A percentile compares a stretch with the other conserved stretches of the same genome.
Conservation (phyloP, 2,797 vertebrate genomes). For the Galago senegalensis region DNA sequence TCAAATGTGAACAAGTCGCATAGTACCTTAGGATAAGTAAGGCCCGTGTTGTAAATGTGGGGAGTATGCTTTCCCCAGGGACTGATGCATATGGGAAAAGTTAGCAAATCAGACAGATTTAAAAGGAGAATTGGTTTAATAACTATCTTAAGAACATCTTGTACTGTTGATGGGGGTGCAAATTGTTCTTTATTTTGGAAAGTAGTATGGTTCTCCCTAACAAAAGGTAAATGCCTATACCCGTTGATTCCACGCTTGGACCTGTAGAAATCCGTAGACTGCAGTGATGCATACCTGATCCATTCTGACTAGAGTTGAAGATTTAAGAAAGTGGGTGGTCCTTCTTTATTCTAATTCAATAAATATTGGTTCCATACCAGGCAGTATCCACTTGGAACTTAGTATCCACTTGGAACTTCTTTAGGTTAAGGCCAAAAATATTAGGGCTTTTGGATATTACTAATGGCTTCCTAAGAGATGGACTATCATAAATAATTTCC, state of each 20-base stretch:
- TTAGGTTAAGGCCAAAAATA: background rate
- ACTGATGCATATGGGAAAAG: background rate
- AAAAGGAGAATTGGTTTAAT: background rate
- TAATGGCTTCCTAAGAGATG: background rate
- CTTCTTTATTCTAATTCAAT: background rate
- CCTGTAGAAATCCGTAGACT: background rate
- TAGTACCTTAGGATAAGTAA: background rate
- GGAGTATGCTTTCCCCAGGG: background rate
- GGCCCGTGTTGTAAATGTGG: background rate
- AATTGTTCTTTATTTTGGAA: slow-evolving; percentile 17
- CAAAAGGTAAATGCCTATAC: background rate
- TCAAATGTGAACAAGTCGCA: background rate
- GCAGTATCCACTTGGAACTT: too few species aligned
- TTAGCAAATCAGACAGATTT: slow-evolving; percentile 37
- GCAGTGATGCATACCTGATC: background rate
- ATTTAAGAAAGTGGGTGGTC: slow-evolving; percentile 8
- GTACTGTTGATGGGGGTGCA: background rate
- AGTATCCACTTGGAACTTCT: too few species aligned
- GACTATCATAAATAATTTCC: background rate
- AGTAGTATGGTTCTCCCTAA: background rate
- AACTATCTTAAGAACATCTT: background rate
- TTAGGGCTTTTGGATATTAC: background rate
- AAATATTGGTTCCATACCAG: background rate
- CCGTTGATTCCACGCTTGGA: background rate
- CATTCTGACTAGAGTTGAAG: background rate